Percentiles rank a stretch among this genome's conserved stretches.
Evolutionary conservation across 2,797 vertebrate genomes (phyloP).

Genomic region (Melanotaenia nigrans): DNA sequence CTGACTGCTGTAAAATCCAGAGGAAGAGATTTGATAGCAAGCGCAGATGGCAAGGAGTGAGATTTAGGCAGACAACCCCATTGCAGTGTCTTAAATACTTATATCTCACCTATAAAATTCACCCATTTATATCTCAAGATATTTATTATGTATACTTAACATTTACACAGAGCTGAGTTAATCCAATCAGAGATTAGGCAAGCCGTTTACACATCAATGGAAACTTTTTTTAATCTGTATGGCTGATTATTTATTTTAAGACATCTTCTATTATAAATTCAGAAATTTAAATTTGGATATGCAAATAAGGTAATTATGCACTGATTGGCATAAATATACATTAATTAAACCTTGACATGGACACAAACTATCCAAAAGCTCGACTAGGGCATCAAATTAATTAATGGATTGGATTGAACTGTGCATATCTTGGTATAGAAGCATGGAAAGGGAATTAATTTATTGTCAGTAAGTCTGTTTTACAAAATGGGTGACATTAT

Average conservation of each 20-base stretch:
- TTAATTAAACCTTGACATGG: not conserved
- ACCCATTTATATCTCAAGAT: not conserved
- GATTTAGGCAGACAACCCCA: not conserved
- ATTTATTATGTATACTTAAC: not conserved
- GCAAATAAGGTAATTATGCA: not conserved
- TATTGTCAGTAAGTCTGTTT: not conserved
- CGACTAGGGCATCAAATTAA: not conserved
- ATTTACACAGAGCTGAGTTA: not conserved
- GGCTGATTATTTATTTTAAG: not conserved
- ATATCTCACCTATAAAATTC: not conserved
- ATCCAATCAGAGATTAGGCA: not conserved
- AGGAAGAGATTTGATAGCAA: constrained; percentile 25
- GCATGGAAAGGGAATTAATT: not conserved
- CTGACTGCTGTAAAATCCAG: constrained; percentile 34
- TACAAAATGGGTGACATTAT: not conserved
- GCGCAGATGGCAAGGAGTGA: not conserved
- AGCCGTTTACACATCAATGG: not conserved
- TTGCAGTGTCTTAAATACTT: not conserved
- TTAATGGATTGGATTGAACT: no score
- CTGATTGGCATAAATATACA: not conserved
- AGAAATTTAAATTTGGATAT: not conserved
- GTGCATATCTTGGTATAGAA: not conserved
- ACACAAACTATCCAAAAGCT: not conserved
- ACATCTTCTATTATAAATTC: not conserved
- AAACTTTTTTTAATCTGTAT: not conserved